Evolutionary conservation across 2,113 vertebrate species (phyloP), one percentile per base, ranked within the genome.

Genomic region (Acrocephalus arundinaceus): DNA sequence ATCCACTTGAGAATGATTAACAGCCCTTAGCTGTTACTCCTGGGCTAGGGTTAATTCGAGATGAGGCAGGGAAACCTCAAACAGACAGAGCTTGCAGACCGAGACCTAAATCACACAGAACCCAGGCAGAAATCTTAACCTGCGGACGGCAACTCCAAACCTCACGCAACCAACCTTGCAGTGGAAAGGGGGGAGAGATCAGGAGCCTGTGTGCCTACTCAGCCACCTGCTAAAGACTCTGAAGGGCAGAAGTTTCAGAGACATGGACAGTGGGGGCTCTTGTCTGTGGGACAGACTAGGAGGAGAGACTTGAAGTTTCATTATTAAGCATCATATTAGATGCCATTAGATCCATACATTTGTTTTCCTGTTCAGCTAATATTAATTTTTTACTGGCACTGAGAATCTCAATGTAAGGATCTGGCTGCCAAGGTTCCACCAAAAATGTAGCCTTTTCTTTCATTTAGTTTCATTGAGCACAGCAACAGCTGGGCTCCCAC

Each of bases 1-100:
- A 75, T 79, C n/a, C 74, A 61, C 81, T 90, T 61, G 45, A 85
- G 51, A 27, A 76, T 70, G 62, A 79, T 90, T 93, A 95, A 91
- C 82, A 87, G 16, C 25, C 20, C 19, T 78, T 48, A 75, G 52
- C 35, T 75, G 20, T 96, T 85, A 59, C 23, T 74, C 39, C 41
- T 61, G 57, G 14, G 11, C 68, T 85, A 76, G 57, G 30, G 49
- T 76, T 85, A 83, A 62, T 88, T 94, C 13, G 9, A 70, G 68
- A 92, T 52, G 79, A 90, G 30, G n/a, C 37, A 74, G 51, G 59
- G 31, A 92, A 83, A 83, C 20, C 58, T 92, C 23, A 3, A 21
- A 59, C 13, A 81, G 57, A 55, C 25, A 57, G 41, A 90, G 13
- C 33, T 63, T 65, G 41, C n/a, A 85, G 63, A 28, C 71, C 0